Conservation (phyloP, 2,888 invertebrate species). For the Agrotis puta region DNA sequence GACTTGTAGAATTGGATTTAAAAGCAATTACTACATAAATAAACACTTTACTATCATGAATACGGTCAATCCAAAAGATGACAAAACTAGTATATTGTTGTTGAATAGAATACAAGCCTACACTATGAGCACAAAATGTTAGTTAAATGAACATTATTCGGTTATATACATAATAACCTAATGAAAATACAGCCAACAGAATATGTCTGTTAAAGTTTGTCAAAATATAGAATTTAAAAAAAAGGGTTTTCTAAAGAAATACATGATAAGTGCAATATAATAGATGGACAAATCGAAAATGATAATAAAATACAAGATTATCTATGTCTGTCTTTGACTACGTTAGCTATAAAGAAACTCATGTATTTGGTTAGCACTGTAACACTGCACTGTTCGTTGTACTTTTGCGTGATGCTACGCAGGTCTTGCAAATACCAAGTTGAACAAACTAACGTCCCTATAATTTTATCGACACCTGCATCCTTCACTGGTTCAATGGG, state of each 20-base stretch:
- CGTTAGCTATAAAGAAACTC: not conserved
- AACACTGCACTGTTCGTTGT: too few species aligned
- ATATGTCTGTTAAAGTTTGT: too few species aligned
- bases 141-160: not conserved
- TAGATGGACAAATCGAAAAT: too few species aligned
- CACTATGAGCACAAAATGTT: not conserved
- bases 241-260: too few species aligned
- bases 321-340: not conserved
- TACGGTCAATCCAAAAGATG: not conserved
- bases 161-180: too few species aligned
- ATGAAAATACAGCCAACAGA: too few species aligned
- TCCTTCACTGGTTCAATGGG: constrained; percentile 5
- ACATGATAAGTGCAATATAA: too few species aligned
- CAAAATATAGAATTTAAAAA: too few species aligned
- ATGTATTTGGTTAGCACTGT: too few species aligned
- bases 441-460: constrained; percentile 32
- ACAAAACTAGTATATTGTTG: not conserved
- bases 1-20: constrained; percentile 50
- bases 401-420: too few species aligned
- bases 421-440: constrained; percentile 7
- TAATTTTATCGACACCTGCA: constrained; percentile 1
- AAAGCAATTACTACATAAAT: constrained; percentile 30
- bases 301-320: too few species aligned
- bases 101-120: not conserved
- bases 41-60: constrained; percentile 9